Evolutionary conservation across 2,797 vertebrate species (phyloP).

Genomic region (Channa striata): DNA sequence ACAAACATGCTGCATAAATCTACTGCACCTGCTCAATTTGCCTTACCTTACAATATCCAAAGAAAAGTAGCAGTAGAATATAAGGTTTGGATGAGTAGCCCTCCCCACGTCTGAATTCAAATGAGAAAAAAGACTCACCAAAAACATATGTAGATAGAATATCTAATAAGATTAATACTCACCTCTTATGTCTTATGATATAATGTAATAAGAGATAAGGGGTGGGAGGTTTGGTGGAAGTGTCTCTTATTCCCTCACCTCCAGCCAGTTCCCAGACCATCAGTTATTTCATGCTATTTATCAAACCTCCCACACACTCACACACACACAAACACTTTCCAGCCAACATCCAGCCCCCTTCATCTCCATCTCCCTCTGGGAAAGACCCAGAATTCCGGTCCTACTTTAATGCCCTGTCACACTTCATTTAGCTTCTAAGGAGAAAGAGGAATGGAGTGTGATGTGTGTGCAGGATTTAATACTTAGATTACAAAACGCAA

Average conservation of each 20-base stretch:
- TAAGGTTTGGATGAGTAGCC: background rate
- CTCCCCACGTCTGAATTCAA: background rate
- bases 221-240: background rate
- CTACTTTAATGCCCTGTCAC: slow-evolving; percentile 67
- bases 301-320: slow-evolving; percentile 16
- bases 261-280: slow-evolving; percentile 45
- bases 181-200: too few species aligned
- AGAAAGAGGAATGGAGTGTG: slow-evolving; percentile 53
- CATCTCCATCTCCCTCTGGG: slow-evolving; percentile 27
- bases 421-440: slow-evolving; percentile 63
- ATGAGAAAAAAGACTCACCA: background rate
- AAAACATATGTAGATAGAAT: too few species aligned
- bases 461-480: slow-evolving; percentile 29
- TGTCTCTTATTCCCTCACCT: background rate
- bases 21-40: slow-evolving; percentile 10
- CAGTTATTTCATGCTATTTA: slow-evolving; percentile 41
- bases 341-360: slow-evolving; percentile 23
- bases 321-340: slow-evolving; percentile 17
- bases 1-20: slow-evolving; percentile 20
- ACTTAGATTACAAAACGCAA: slow-evolving; percentile 25
- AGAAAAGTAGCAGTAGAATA: background rate
- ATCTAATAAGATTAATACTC: too few species aligned
- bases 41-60: background rate
- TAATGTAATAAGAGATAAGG: background rate
- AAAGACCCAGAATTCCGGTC: slow-evolving; percentile 43